A percentile compares a stretch with the other conserved stretches of the same genome.
These are phyloP conservation scores for Melinopterus prodromus DNA, from an alignment of 2,888 invertebrate genomes.

Conservation along the genomic window DNA sequence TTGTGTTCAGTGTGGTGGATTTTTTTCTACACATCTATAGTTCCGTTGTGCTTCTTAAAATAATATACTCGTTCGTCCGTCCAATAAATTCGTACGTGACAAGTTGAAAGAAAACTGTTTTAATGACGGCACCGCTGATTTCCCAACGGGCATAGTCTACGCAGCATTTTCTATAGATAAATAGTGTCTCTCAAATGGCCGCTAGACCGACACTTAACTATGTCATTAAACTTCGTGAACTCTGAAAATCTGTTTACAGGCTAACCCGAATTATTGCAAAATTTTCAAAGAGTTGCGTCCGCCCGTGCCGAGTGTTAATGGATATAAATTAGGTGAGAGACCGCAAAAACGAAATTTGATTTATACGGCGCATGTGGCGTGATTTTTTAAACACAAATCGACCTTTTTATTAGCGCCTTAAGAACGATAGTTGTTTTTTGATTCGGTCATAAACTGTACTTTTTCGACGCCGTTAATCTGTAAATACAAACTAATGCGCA, in stretches of 20 bases:
- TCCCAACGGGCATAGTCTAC: neutral
- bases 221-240: constrained; percentile 4
- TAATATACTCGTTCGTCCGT: neutral
- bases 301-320: neutral
- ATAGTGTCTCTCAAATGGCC: neutral
- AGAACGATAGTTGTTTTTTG: neutral
- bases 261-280: neutral
- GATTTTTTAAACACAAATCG: neutral
- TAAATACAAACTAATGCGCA: neutral
- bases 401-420: neutral
- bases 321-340: neutral
- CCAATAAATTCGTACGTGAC: neutral
- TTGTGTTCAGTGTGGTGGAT: neutral
- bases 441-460: neutral
- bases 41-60: neutral
- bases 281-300: neutral
- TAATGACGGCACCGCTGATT: neutral
- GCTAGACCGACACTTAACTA: neutral
- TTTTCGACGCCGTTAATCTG: neutral
- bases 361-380: neutral
- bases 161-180: neutral
- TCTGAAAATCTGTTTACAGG: neutral
- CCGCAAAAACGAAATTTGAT: neutral
- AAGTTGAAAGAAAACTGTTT: neutral
- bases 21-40: neutral